phyloP scores from a whole-genome alignment of 2,113 vertebrate genomes.

The Tragulus kanchil region DNA sequence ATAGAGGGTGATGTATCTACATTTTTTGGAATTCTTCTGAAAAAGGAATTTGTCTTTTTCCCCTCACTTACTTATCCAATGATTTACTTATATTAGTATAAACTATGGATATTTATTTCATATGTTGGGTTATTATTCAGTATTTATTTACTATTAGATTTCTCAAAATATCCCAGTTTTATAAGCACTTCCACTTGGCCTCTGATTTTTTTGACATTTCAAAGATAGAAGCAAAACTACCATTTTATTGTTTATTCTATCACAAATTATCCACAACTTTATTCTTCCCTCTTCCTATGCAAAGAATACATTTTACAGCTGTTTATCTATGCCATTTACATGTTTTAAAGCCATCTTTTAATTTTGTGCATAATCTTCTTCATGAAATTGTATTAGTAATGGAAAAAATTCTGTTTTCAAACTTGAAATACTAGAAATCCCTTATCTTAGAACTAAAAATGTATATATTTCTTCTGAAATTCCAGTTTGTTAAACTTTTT shows the following conservation, averaged over 20 bases:
- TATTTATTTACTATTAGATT: neutral
- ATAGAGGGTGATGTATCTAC: neutral
- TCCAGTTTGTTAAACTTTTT: neutral
- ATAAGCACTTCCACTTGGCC: neutral
- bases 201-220: too few species aligned
- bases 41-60: neutral
- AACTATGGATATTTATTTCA: neutral
- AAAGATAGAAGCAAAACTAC: neutral
- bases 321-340: constrained; percentile 3
- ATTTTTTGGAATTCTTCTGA: neutral
- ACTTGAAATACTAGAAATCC: neutral
- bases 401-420: neutral
- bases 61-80: neutral
- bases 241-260: neutral
- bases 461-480: neutral
- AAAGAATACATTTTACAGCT: neutral
- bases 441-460: neutral
- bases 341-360: neutral
- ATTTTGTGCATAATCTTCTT: neutral
- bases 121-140: neutral
- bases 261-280: neutral
- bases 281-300: neutral
- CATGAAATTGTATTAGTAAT: neutral
- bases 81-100: neutral
- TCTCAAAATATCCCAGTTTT: neutral